phyloP scores from a whole-genome alignment of 2,888 invertebrate species.

The Lasioglossum figueresi region DNA sequence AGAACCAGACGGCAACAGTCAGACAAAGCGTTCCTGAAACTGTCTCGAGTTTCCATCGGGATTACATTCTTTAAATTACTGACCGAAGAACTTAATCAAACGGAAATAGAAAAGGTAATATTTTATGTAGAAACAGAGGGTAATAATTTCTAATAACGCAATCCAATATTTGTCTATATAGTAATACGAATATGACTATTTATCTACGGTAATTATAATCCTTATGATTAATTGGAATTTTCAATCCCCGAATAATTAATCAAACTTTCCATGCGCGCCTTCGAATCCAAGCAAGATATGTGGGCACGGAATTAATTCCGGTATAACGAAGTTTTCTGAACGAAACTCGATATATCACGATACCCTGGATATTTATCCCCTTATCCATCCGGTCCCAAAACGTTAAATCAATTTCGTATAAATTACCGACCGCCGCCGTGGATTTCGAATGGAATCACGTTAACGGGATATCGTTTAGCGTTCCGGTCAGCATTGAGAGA shows the following conservation, averaged over 20 bases:
- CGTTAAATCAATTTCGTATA: slow-evolving; percentile 30
- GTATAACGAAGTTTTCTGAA: slow-evolving; percentile 14
- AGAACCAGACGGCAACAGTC: neutral
- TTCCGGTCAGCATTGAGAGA: slow-evolving; percentile 35
- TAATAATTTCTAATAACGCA: neutral
- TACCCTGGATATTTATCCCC: neutral
- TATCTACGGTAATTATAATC: neutral
- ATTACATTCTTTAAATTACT: no score
- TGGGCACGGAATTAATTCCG: neutral
- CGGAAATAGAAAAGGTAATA: neutral
- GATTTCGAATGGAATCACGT: neutral
- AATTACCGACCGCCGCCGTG: neutral
- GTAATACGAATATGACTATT: neutral
- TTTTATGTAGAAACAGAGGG: neutral
- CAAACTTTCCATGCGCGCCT: neutral
- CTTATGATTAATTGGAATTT: no score
- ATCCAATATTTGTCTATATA: neutral
- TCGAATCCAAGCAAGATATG: neutral
- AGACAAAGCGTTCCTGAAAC: neutral
- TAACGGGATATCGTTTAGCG: slow-evolving; percentile 43
- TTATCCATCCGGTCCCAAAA: neutral
- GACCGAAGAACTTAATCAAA: neutral
- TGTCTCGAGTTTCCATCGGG: no score
- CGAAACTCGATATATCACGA: neutral
- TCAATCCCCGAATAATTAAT: neutral